A percentile compares a stretch with the other conserved stretches of the same genome.
Conservation (phyloP, 1,140 invertebrate species). For the Drosophila arawakana region DNA sequence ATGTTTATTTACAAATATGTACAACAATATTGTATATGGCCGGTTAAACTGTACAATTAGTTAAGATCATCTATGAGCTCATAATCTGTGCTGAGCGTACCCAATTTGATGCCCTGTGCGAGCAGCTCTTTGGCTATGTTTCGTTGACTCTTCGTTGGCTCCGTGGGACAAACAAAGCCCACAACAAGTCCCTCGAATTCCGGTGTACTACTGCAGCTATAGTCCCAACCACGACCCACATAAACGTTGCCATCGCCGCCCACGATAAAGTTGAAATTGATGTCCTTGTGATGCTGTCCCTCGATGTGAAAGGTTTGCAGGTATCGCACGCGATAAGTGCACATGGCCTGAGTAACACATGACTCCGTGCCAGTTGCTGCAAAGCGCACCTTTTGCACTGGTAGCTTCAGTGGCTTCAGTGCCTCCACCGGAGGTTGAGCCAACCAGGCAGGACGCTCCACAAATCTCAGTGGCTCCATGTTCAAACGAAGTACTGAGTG, state of each 20-base stretch:
- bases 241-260: constrained; percentile 90
- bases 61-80: constrained; percentile 86
- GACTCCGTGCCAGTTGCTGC: constrained; percentile 29
- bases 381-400: constrained; percentile 84
- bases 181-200: constrained; percentile 40
- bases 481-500: constrained; percentile 63
- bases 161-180: constrained; percentile 49
- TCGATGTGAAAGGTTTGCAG: constrained; percentile 88
- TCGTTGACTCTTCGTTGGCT: constrained; percentile 36
- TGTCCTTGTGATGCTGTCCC: constrained; percentile 85
- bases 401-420: constrained; percentile 80
- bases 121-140: constrained; percentile 69
- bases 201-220: constrained; percentile 68
- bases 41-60: not conserved
- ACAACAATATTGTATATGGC: not conserved
- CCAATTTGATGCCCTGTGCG: constrained; percentile 85
- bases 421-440: constrained; percentile 86
- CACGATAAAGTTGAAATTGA: constrained; percentile 91
- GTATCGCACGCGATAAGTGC: constrained; percentile 76
- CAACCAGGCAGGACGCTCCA: constrained; percentile 86
- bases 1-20: constrained; percentile 17
- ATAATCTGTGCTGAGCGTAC: constrained; percentile 86
- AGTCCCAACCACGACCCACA: constrained; percentile 88
- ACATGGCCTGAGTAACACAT: constrained; percentile 58
- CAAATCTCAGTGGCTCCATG: constrained; percentile 71